Evolutionary conservation across 2,113 vertebrate genomes (phyloP).

Genomic region (Calonectris borealis): DNA sequence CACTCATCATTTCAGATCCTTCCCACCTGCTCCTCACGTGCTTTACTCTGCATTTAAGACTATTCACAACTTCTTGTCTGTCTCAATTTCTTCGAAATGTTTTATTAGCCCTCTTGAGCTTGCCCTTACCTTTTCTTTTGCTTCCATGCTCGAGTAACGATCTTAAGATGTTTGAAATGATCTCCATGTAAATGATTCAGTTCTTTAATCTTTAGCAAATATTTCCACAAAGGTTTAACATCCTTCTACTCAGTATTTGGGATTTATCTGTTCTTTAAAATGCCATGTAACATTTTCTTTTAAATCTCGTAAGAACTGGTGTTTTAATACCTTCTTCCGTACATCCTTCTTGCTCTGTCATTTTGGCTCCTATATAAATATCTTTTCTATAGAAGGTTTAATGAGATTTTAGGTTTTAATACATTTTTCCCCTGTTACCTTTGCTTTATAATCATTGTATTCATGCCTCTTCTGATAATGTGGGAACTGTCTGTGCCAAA

Average conservation of each 20-base stretch:
- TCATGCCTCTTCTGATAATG: slow-evolving; percentile 10
- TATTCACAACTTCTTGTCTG: background rate
- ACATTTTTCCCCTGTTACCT: background rate
- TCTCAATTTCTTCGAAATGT: background rate
- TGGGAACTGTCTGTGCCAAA: slow-evolving; percentile 9
- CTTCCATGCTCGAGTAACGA: background rate
- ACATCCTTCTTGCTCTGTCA: background rate
- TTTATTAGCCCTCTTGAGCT: background rate
- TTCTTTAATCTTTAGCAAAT: slow-evolving; percentile 14
- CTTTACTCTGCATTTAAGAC: background rate
- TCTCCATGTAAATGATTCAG: background rate
- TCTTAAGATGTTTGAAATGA: background rate
- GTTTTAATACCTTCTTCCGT: background rate
- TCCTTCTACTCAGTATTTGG: background rate
- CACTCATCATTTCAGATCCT: background rate
- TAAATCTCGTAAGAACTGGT: background rate
- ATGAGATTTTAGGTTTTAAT: slow-evolving; percentile 34
- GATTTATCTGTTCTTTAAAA: slow-evolving; percentile 38
- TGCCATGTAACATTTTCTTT: background rate
- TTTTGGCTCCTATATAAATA: background rate
- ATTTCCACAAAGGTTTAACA: slow-evolving; percentile 18
- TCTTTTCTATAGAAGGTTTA: background rate
- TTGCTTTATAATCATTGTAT: slow-evolving; percentile 15
- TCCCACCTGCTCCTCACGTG: background rate
- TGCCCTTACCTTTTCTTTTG: background rate